phyloP scores from a whole-genome alignment of 2,113 vertebrate genomes.

The Hystrix cristata region DNA sequence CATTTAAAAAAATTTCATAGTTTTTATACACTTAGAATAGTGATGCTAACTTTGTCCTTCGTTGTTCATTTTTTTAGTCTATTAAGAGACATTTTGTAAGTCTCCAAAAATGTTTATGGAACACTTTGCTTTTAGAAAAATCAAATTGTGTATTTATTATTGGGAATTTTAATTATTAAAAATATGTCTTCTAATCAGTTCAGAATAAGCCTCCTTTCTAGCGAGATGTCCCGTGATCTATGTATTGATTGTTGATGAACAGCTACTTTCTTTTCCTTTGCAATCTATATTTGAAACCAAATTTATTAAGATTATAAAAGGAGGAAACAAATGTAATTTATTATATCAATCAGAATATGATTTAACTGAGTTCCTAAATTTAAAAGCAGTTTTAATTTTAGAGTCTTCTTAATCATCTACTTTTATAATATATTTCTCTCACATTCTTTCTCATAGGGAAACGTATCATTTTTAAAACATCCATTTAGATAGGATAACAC shows the following conservation, averaged over 20 bases:
- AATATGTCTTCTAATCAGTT: not conserved
- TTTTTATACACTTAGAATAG: not conserved
- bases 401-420: not conserved
- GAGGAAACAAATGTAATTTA: not conserved
- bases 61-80: not conserved
- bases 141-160: not conserved
- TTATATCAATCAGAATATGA: not conserved
- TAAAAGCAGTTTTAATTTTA: not conserved
- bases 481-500: not conserved
- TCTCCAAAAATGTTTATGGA: not conserved
- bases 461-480: not conserved
- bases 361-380: not conserved
- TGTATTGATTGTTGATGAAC: not conserved
- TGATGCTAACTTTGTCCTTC: not conserved
- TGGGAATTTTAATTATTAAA: not conserved
- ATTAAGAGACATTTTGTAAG: not conserved
- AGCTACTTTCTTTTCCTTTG: not conserved
- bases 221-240: not conserved
- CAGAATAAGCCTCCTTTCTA: not conserved
- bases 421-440: conserved; percentile 3
- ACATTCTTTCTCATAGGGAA: not conserved
- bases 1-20: not conserved
- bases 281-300: not conserved
- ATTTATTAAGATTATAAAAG: not conserved
- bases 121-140: not conserved